Evolutionary conservation across 2,797 vertebrate genomes (phyloP).

Genomic region (Epinephelus coioides): DNA sequence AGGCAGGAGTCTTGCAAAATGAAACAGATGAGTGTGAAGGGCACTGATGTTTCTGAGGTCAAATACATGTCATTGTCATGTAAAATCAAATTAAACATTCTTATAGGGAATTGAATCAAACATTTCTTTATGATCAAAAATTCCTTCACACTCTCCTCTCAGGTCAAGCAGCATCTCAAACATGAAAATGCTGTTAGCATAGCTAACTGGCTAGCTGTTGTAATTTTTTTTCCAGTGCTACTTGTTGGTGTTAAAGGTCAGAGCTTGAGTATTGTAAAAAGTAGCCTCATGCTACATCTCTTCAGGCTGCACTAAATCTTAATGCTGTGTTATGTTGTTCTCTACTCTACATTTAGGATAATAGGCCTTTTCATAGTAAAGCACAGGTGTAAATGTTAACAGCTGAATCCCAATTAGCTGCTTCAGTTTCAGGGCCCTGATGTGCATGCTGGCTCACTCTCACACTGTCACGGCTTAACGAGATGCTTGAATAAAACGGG

Average conservation of each 20-base stretch:
- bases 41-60: no score
- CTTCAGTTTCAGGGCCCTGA: not conserved
- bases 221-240: not conserved
- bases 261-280: not conserved
- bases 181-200: not conserved
- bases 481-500: not conserved
- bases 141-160: not conserved
- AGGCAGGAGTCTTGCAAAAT: no score
- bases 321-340: not conserved
- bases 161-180: not conserved
- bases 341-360: not conserved
- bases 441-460: not conserved
- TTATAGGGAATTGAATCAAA: no score
- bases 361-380: not conserved
- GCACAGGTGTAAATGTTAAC: not conserved
- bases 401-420: conserved; percentile 1
- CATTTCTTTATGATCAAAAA: not conserved
- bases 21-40: no score
- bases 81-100: no score
- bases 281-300: not conserved
- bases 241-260: not conserved
- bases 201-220: not conserved
- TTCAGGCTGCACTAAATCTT: not conserved
- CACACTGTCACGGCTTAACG: not conserved
- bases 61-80: no score